Conservation (phyloP, 2,888 invertebrate genomes). For the Piscicola geometra region DNA sequence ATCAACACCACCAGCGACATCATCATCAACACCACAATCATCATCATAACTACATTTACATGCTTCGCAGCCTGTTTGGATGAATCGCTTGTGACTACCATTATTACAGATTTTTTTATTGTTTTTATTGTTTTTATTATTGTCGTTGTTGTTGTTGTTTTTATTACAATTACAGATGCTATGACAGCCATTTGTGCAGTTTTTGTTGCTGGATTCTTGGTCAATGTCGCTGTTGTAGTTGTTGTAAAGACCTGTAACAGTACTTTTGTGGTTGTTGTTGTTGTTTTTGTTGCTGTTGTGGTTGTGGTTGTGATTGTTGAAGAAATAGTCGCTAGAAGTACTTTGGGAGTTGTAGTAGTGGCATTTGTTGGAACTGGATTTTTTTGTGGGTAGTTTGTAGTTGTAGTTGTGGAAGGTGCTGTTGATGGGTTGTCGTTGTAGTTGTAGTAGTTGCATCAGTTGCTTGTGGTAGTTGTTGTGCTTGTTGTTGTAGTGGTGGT, state of each 20-base stretch:
- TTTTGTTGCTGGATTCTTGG: too few relatives aligned
- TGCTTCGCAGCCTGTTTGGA: too few relatives aligned
- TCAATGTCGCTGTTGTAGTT: neutral
- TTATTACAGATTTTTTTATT: too few relatives aligned
- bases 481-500: neutral
- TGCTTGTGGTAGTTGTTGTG: conserved; percentile 13
- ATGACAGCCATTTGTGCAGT: too few relatives aligned
- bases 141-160: too few relatives aligned
- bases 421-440: neutral
- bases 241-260: neutral
- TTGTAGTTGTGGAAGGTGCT: neutral
- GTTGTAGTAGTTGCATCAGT: neutral
- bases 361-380: neutral
- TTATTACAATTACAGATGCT: too few relatives aligned
- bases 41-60: too few relatives aligned
- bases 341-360: neutral
- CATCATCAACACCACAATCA: too few relatives aligned
- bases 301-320: neutral
- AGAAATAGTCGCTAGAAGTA: too few relatives aligned
- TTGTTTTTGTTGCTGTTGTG: neutral
- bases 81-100: too few relatives aligned
- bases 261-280: neutral
- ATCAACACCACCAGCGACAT: too few relatives aligned
- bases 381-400: neutral
- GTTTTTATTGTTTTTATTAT: too few relatives aligned